Percentiles rank a stretch among this genome's conserved stretches.
Evolutionary conservation across 2,888 invertebrate genomes (phyloP).

Genomic region (Oscheius sp.): DNA sequence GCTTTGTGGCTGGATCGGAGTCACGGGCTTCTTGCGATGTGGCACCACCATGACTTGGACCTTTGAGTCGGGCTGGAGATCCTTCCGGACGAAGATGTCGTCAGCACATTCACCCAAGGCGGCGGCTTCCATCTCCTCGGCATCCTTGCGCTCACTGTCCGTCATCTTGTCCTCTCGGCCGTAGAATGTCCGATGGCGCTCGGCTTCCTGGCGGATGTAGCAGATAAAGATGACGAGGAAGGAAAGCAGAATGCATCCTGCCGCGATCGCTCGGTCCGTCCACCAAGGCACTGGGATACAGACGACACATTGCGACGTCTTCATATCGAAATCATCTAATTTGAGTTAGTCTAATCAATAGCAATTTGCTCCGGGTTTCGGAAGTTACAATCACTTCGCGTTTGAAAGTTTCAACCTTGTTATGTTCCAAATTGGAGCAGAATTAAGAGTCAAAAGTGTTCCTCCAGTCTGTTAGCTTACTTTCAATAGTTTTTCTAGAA

Average conservation of each 20-base stretch:
- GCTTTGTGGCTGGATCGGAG: not conserved
- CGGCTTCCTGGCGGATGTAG: not conserved
- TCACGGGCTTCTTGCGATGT: not conserved
- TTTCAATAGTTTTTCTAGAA: no score
- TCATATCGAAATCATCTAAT: no score
- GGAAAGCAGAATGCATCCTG: not conserved
- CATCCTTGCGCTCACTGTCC: not conserved
- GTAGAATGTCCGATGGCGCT: not conserved
- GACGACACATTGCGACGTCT: no score
- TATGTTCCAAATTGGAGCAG: no score
- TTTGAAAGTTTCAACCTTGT: no score
- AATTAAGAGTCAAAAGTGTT: no score
- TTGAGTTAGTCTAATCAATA: no score
- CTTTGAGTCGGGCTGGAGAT: not conserved
- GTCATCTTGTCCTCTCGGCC: constrained; percentile 5
- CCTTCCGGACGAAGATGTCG: not conserved
- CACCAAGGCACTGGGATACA: constrained; percentile 1
- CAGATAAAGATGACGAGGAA: not conserved
- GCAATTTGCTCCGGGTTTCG: no score
- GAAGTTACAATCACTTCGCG: no score
- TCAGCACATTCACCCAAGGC: not conserved
- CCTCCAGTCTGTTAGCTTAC: no score
- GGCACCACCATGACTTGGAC: not conserved
- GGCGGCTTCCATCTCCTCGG: constrained; percentile 5
- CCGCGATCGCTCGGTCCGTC: constrained; percentile 2